Evolutionary conservation across 1,140 invertebrate genomes (phyloP).

Genomic region (Nasonia longicornis): DNA sequence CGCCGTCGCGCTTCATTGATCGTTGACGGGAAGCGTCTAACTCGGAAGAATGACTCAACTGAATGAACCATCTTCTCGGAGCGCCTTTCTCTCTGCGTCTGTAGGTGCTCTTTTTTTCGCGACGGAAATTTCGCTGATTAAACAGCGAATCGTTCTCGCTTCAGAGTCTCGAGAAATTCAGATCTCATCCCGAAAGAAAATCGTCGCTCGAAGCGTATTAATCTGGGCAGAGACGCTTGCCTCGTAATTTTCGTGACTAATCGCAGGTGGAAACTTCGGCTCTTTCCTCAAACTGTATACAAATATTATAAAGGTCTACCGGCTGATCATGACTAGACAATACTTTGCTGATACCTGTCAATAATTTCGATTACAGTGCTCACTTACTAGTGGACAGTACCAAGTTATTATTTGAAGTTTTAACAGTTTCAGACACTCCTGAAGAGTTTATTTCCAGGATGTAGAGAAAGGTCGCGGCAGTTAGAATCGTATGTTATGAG

Average conservation of each 20-base stretch:
- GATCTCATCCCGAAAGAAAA: not conserved
- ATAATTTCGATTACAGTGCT: too few relatives aligned
- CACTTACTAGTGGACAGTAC: too few relatives aligned
- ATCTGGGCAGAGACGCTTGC: not conserved
- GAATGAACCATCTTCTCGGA: conserved; percentile 20
- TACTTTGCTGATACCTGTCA: too few relatives aligned
- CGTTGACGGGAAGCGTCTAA: conserved; percentile 6
- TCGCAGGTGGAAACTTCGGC: too few relatives aligned
- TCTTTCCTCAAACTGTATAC: too few relatives aligned
- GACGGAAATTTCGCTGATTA: conserved; percentile 9
- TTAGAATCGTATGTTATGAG: not conserved
- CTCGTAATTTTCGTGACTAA: not conserved
- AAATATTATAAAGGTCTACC: too few relatives aligned
- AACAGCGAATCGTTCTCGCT: conserved; percentile 7
- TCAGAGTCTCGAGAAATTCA: not conserved
- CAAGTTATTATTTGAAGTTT: too few relatives aligned
- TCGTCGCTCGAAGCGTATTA: not conserved
- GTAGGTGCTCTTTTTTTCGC: not conserved
- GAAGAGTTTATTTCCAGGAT: not conserved
- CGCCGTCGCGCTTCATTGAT: conserved; percentile 31
- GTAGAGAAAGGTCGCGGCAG: not conserved
- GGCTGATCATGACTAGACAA: too few relatives aligned
- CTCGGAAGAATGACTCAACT: conserved; percentile 33
- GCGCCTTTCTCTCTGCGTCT: not conserved
- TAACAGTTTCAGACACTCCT: too few relatives aligned